Base-by-base conservation (phyloP, 2,888 invertebrate genomes). In the Cyclophora albipunctata region DNA sequence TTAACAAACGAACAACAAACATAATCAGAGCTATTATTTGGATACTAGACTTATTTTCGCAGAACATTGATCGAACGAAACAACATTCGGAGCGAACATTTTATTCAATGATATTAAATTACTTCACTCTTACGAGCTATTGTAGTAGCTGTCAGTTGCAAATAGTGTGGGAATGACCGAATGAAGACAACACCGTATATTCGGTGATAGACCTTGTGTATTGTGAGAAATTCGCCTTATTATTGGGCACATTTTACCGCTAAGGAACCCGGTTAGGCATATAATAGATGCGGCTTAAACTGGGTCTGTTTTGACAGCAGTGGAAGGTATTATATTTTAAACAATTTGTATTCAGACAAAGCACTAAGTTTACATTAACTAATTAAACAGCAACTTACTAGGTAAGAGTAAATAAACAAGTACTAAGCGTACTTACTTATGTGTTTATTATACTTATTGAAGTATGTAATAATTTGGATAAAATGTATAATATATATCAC, bases 51-150 rank as follows among this genome's bases (percentile, higher is more conserved):
- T 50, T 48, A 47, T 51, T 46, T 50, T 52, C 46, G 20, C 51
- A 37, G 54, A 60, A 55, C 53, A 55, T 50, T 45, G 53, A 48
- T 50, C 50, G 40, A 47, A 20, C 48, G 46, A 45, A 54, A 42
- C 46, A 40, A 50, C 48, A 53, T 54, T 53, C 53, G 52, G 57
- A 58, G 59, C 63, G 63, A 67, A 73, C 69, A 54, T 37, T 37
- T 57, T 66, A 70, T 76, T 73, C 71, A 75, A 74, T 73, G 65
- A 70, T 75, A 75, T 73, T 64, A 67, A 73, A 75, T 78, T 74
- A 76, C 69, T 69, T 66, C 59, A 59, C 55, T 59, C 71, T 72
- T 70, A 75, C 67, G 48, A 66, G n/a, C 75, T 60, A 84, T 85
- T 84, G 84, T 84, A 71, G 53, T 62, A 63, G 63, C 41, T 45